These are phyloP conservation scores for Peribatodes rhomboidaria DNA, from an alignment of 2,888 invertebrate genomes.

Conservation along the genomic window DNA sequence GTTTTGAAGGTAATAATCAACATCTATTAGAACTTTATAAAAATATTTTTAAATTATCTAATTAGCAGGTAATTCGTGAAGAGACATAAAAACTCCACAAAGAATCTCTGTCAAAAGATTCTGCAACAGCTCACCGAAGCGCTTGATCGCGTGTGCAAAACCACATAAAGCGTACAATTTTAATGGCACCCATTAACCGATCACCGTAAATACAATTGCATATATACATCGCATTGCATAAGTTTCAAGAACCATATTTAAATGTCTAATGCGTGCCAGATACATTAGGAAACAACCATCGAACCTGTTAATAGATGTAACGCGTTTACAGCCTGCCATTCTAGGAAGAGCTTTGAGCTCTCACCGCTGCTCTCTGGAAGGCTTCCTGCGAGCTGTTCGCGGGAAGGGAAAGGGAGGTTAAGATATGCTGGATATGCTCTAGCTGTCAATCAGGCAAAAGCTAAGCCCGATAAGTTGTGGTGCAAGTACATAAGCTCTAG, in stretches of 20 bases:
- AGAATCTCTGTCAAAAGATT: background rate
- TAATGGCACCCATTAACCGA: slow-evolving; percentile 65
- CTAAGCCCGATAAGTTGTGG: slow-evolving; percentile 58
- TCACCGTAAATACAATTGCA: slow-evolving; percentile 48
- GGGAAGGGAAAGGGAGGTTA: slow-evolving; percentile 51
- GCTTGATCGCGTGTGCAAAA: slow-evolving; percentile 7
- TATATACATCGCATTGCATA: slow-evolving; percentile 65
- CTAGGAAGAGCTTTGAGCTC: slow-evolving; percentile 51
- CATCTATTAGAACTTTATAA: too few species aligned
- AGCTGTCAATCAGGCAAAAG: slow-evolving; percentile 78
- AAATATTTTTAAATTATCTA: too few species aligned
- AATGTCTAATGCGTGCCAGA: slow-evolving; percentile 74
- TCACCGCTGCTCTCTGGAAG: slow-evolving; percentile 33
- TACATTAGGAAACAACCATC: slow-evolving; percentile 72
- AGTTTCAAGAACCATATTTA: slow-evolving; percentile 79
- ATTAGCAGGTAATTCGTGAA: too few species aligned
- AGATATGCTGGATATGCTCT: slow-evolving; percentile 66
- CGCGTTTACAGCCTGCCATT: slow-evolving; percentile 62
- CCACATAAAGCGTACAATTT: slow-evolving; percentile 52
- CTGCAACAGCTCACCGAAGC: background rate
- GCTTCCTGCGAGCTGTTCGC: slow-evolving; percentile 21
- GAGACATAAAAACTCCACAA: background rate
- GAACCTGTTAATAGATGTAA: slow-evolving; percentile 75
- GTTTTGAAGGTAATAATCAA: too few species aligned
- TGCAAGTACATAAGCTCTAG: slow-evolving; percentile 48